Conservation (phyloP, 2,888 invertebrate genomes). For the Scelioninae gen. 2 region DNA sequence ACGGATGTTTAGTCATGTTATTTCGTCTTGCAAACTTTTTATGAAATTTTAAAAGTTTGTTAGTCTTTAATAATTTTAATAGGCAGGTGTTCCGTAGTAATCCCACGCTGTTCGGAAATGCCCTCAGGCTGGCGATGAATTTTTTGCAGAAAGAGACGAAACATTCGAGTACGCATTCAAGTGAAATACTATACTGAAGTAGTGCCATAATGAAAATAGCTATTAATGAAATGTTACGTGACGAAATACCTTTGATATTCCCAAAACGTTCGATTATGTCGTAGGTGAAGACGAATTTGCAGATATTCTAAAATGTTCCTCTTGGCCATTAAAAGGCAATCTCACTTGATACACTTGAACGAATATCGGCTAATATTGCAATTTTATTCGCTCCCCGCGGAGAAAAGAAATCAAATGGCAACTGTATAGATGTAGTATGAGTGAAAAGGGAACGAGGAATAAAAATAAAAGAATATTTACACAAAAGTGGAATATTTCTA, state of each 20-base stretch:
- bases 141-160: constrained; percentile 25
- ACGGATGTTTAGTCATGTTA: constrained; percentile 48
- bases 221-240: constrained; percentile 6
- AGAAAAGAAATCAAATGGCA: constrained; percentile 55
- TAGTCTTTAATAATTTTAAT: constrained; percentile 45
- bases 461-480: constrained; percentile 31
- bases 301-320: constrained; percentile 36
- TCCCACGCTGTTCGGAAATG: constrained; percentile 10
- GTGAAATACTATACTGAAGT: constrained; percentile 14
- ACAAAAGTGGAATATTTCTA: constrained; percentile 26
- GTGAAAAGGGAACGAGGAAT: constrained; percentile 12
- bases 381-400: constrained; percentile 56
- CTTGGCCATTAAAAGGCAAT: constrained; percentile 56
- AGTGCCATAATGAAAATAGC: constrained; percentile 24
- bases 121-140: constrained; percentile 30
- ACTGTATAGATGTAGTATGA: constrained; percentile 41
- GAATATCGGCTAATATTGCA: constrained; percentile 59
- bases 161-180: neutral
- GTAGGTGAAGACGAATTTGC: constrained; percentile 28
- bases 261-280: constrained; percentile 8
- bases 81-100: constrained; percentile 20
- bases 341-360: constrained; percentile 56
- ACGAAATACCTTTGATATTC: constrained; percentile 23
- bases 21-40: constrained; percentile 40
- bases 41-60: constrained; percentile 37